Conservation (phyloP, 2,113 vertebrate species). For the Gorsachius goisagi region DNA sequence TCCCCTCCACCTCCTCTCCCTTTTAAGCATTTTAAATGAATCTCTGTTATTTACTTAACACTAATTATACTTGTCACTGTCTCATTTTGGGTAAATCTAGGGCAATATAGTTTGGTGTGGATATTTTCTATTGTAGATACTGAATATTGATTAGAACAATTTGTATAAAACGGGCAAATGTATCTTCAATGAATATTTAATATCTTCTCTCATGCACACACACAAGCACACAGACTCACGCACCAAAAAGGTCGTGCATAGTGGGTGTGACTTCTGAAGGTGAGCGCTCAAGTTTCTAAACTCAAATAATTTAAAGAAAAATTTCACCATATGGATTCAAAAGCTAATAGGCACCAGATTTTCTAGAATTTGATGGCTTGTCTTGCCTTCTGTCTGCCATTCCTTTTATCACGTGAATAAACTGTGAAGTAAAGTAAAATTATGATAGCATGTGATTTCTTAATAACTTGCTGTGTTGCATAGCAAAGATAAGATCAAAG, state of each 20-base stretch:
- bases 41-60: slow-evolving; percentile 3
- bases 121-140: not conserved
- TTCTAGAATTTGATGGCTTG: not conserved
- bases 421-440: not conserved
- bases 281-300: not conserved
- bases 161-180: not conserved
- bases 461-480: not conserved
- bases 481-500: not conserved
- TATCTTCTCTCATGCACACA: not conserved
- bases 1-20: not conserved
- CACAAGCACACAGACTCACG: not conserved
- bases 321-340: not conserved
- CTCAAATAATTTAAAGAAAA: not conserved
- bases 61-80: not conserved
- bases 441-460: not conserved
- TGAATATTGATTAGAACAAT: not conserved
- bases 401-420: not conserved
- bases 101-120: not conserved
- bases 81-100: slow-evolving; percentile 13
- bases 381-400: not conserved
- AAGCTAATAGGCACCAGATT: not conserved
- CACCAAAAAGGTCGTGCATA: not conserved
- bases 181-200: not conserved
- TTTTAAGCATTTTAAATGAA: slow-evolving; percentile 1
- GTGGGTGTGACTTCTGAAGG: not conserved